phyloP scores from a whole-genome alignment of 1,140 invertebrate genomes.

The Drosophila ercepeae region DNA sequence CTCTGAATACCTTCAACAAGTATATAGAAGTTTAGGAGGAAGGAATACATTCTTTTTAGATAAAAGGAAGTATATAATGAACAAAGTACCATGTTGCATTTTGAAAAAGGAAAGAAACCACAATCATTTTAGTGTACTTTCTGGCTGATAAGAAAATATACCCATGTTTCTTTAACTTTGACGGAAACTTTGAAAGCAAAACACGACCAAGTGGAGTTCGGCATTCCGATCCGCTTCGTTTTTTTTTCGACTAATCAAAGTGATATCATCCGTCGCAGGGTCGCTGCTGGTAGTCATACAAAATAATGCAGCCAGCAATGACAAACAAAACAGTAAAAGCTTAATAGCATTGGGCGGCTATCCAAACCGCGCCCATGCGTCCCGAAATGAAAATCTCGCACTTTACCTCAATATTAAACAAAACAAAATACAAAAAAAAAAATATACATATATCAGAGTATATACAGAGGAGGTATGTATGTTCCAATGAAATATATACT shows the following conservation, averaged over 20 bases:
- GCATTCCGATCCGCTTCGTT: neutral
- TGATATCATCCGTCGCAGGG: conserved; percentile 44
- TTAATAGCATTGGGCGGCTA: conserved; percentile 16
- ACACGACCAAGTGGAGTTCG: neutral
- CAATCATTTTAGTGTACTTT: neutral
- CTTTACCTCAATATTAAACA: neutral
- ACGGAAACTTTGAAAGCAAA: too few relatives aligned
- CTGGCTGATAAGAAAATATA: conserved; percentile 6
- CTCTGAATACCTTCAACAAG: neutral
- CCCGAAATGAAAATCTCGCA: neutral
- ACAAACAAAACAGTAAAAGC: conserved; percentile 15
- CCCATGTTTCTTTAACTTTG: too few relatives aligned
- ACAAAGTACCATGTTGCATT: too few relatives aligned
- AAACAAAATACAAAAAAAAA: neutral
- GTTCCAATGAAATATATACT: conserved; percentile 1
- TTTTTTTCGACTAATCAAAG: neutral
- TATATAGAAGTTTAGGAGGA: neutral
- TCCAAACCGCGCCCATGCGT: neutral
- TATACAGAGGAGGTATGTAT: too few relatives aligned
- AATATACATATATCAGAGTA: neutral
- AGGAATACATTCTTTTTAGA: neutral
- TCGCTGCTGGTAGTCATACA: neutral
- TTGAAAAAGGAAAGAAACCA: too few relatives aligned
- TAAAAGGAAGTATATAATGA: too few relatives aligned
- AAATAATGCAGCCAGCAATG: conserved; percentile 29